phyloP scores from a whole-genome alignment of 2,888 invertebrate species.

The Tenthredo notha region DNA sequence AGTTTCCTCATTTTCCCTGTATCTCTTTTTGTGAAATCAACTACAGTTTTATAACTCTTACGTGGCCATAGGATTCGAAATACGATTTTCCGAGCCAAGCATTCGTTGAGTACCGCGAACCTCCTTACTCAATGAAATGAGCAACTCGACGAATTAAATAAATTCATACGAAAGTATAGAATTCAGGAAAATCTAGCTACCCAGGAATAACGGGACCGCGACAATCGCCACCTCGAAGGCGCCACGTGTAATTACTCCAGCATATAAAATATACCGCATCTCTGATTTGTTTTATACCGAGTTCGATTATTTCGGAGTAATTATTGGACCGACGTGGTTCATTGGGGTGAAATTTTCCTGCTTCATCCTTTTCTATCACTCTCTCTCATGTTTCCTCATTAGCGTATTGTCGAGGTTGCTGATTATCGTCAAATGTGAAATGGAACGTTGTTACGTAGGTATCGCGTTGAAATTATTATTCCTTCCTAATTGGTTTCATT shows the following conservation, averaged over 20 bases:
- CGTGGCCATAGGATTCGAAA: neutral
- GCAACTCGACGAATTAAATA: neutral
- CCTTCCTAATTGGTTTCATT: conserved; percentile 46
- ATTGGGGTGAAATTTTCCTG: neutral
- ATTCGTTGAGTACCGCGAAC: neutral
- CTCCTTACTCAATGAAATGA: neutral
- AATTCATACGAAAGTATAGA: neutral
- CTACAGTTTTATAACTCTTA: conserved; percentile 9
- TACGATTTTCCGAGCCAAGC: neutral
- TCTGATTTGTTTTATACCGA: conserved; percentile 12
- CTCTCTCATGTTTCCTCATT: conserved; percentile 31
- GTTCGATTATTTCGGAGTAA: conserved; percentile 29
- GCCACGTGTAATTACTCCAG: neutral
- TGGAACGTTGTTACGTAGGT: neutral
- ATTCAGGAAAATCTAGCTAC: neutral
- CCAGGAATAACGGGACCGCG: neutral
- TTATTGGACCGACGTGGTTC: conserved; percentile 14
- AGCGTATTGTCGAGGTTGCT: conserved; percentile 46
- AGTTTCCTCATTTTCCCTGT: neutral
- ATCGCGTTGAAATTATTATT: conserved; percentile 32
- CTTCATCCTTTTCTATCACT: neutral
- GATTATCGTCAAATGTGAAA: conserved; percentile 26
- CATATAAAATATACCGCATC: neutral
- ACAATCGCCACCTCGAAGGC: neutral
- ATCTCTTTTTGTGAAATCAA: neutral